A percentile compares a stretch with the other conserved stretches of the same genome.
phyloP scores from a whole-genome alignment of 1,140 invertebrate species.

The Drosophila aff. region DNA sequence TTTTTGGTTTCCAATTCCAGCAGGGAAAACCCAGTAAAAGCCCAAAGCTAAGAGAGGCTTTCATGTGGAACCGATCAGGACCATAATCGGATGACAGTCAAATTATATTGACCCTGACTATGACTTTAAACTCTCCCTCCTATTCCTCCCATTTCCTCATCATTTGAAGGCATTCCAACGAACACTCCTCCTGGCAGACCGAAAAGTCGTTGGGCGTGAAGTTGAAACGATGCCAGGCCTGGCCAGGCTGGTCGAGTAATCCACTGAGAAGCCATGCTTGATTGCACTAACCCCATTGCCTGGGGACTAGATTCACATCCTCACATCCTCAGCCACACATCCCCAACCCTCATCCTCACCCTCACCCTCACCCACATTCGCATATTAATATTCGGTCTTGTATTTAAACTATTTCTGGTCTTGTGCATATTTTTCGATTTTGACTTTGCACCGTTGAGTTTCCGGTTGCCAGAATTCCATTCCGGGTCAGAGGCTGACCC shows the following conservation, averaged over 20 bases:
- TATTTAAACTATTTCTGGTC: slow-evolving; percentile 70
- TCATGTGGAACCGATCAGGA: slow-evolving; percentile 11
- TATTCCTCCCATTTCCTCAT: neutral
- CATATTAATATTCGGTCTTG: slow-evolving; percentile 69
- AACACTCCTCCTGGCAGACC: neutral
- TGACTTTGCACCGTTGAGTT: slow-evolving; percentile 53
- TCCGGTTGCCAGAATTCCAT: slow-evolving; percentile 54
- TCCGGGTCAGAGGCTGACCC: slow-evolving; percentile 24
- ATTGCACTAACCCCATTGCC: slow-evolving; percentile 54
- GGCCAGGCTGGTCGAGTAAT: slow-evolving; percentile 40
- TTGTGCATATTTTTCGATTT: slow-evolving; percentile 70
- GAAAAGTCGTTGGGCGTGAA: slow-evolving; percentile 71
- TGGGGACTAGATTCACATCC: neutral
- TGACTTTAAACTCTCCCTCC: neutral
- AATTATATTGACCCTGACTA: slow-evolving; percentile 39
- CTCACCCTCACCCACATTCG: neutral
- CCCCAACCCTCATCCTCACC: neutral
- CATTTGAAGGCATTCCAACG: neutral
- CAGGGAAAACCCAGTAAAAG: too few species aligned
- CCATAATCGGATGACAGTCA: slow-evolving; percentile 32
- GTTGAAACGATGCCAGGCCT: slow-evolving; percentile 42
- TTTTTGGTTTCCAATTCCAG: too few species aligned
- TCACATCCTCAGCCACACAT: neutral
- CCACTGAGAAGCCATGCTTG: slow-evolving; percentile 70
- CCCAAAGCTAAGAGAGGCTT: too few species aligned